These are phyloP conservation scores for Chloroclystis v-ata DNA, from an alignment of 2,888 invertebrate species.

Conservation along the genomic window DNA sequence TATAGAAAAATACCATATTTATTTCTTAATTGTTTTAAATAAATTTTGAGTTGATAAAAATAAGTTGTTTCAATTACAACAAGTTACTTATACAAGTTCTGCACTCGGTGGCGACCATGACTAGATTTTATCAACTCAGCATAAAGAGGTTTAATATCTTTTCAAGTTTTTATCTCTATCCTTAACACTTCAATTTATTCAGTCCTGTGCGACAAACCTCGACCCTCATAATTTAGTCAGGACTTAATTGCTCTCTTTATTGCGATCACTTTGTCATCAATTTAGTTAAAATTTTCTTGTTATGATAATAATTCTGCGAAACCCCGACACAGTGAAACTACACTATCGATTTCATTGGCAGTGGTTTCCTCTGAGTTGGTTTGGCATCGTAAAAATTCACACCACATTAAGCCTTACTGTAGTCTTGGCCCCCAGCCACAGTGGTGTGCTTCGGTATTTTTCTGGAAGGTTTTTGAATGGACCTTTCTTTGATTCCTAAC, in stretches of 20 bases:
- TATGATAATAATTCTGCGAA: neutral
- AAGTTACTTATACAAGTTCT: no score
- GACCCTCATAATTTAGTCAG: neutral
- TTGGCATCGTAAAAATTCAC: conserved; percentile 65
- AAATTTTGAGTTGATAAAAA: no score
- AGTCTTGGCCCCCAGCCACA: conserved; percentile 60
- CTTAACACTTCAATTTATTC: no score
- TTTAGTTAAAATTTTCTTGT: neutral
- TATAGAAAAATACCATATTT: no score
- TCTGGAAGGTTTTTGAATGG: conserved; percentile 43
- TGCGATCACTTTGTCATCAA: neutral
- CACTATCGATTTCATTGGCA: conserved; percentile 38
- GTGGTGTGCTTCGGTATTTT: conserved; percentile 33
- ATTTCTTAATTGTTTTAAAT: no score
- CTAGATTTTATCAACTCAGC: no score
- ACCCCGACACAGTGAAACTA: neutral
- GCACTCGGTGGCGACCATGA: no score
- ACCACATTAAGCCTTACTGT: conserved; percentile 57
- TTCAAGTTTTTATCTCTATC: no score
- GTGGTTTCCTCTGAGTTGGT: conserved; percentile 51
- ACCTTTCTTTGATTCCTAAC: conserved; percentile 24
- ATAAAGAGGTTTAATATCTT: no score
- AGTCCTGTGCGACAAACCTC: no score
- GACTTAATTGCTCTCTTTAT: no score
- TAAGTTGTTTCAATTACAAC: no score